Conservation (phyloP, 2,113 vertebrate genomes). For the Dromas ardeola region DNA sequence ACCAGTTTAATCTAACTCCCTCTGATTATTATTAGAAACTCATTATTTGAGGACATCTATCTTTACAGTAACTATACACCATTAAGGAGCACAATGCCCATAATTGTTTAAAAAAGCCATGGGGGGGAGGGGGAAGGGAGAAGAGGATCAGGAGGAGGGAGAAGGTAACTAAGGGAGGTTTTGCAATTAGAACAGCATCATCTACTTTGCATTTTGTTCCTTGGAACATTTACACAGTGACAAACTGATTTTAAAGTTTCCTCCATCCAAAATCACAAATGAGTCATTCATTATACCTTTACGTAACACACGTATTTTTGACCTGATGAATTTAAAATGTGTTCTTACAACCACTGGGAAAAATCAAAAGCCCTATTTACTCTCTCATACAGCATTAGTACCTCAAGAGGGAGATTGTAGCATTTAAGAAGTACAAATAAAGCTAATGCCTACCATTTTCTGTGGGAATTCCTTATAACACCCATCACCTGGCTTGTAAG, state of each 20-base stretch:
- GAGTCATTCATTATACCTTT: neutral
- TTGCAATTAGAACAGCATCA: conserved; percentile 24
- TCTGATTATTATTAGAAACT: conserved; percentile 64
- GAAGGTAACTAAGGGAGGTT: conserved; percentile 24
- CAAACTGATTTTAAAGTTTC: neutral
- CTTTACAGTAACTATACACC: conserved; percentile 41
- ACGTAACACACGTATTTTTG: neutral
- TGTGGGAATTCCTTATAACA: neutral
- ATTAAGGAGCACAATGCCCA: conserved; percentile 45
- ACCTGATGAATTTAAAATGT: neutral
- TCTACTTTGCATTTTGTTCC: neutral
- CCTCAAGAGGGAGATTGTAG: neutral
- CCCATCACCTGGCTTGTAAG: neutral
- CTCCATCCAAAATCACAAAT: neutral
- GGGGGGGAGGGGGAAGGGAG: neutral
- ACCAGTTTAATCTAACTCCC: conserved; percentile 33
- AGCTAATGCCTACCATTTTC: neutral
- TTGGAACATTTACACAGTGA: neutral
- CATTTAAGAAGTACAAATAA: neutral
- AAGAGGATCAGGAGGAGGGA: conserved; percentile 14
- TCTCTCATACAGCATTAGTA: neutral
- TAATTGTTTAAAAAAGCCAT: conserved; percentile 46
- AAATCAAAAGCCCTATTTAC: neutral
- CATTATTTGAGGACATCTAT: conserved; percentile 61
- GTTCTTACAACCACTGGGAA: neutral